Percentiles rank a stretch among this genome's conserved stretches.
phyloP scores from a whole-genome alignment of 2,888 invertebrate genomes.

The Noctua fimbriata region DNA sequence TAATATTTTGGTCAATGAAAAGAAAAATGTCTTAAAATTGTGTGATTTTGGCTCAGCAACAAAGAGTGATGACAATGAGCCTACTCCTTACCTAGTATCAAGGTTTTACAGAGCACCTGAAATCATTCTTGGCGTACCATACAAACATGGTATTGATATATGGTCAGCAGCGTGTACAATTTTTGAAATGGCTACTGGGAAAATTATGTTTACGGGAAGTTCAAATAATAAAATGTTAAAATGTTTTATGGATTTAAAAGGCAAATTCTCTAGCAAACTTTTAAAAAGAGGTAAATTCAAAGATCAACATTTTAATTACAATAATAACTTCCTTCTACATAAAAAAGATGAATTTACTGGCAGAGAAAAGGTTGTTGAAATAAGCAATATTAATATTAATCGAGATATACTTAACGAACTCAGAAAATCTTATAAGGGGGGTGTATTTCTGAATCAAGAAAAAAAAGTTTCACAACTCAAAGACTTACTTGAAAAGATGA shows the following conservation, averaged over 20 bases:
- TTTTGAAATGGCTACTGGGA: slow-evolving; percentile 99
- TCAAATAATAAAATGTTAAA: slow-evolving; percentile 99
- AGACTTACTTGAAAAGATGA: slow-evolving; percentile 97
- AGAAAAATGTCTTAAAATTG: slow-evolving; percentile 97
- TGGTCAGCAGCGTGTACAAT: slow-evolving; percentile 99
- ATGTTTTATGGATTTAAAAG: slow-evolving; percentile 99
- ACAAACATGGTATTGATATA: slow-evolving; percentile 98
- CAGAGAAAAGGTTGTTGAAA: slow-evolving; percentile 97
- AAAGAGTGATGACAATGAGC: slow-evolving; percentile 97
- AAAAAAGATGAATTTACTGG: slow-evolving; percentile 99
- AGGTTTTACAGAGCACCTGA: slow-evolving; percentile 99
- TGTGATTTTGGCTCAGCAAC: slow-evolving; percentile 99
- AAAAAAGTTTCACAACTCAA: slow-evolving; percentile 97
- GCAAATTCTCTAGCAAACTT: slow-evolving; percentile 98
- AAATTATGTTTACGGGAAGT: slow-evolving; percentile 99
- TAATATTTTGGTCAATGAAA: slow-evolving; percentile 99
- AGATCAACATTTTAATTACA: slow-evolving; percentile 98
- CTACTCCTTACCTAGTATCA: slow-evolving; percentile 99
- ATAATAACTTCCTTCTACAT: slow-evolving; percentile 98
- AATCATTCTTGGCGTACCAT: slow-evolving; percentile 98
- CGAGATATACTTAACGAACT: slow-evolving; percentile 97
- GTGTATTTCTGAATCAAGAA: slow-evolving; percentile 95
- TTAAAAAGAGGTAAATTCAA: slow-evolving; percentile 98
- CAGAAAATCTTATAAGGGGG: slow-evolving; percentile 94
- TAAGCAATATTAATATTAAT: slow-evolving; percentile 95